phyloP scores from a whole-genome alignment of 2,797 vertebrate genomes.

The Danio choprae region DNA sequence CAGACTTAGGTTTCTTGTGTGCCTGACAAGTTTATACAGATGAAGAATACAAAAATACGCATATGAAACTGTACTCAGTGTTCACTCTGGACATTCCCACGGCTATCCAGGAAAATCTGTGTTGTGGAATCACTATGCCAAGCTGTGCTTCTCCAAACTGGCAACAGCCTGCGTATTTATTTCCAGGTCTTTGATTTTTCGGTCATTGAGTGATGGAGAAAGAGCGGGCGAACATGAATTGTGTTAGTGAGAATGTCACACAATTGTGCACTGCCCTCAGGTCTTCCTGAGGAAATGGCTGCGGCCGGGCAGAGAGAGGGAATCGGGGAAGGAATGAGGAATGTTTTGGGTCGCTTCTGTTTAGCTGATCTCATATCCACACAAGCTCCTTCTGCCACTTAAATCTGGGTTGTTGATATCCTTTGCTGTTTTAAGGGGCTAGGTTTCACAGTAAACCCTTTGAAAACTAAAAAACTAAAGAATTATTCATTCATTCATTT shows the following conservation, averaged over 20 bases:
- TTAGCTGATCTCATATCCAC: not conserved
- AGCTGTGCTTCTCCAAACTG: constrained; percentile 33
- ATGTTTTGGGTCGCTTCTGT: not conserved
- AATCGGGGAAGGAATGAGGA: constrained; percentile 6
- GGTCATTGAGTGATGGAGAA: constrained; percentile 66
- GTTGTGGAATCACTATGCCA: constrained; percentile 13
- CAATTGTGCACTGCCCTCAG: constrained; percentile 38
- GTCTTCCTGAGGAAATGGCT: constrained; percentile 51
- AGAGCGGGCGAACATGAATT: constrained; percentile 21
- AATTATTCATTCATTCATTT: too few relatives aligned
- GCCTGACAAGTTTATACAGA: too few relatives aligned
- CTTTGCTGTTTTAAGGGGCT: not conserved
- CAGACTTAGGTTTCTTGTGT: too few relatives aligned
- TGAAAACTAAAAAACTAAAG: constrained; percentile 14
- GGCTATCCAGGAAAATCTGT: constrained; percentile 16
- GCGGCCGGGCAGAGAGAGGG: constrained; percentile 23
- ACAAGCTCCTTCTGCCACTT: not conserved
- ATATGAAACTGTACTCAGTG: too few relatives aligned
- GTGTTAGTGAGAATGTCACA: constrained; percentile 40
- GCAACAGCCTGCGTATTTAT: not conserved
- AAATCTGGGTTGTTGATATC: constrained; percentile 9
- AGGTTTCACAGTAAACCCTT: not conserved
- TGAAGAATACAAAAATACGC: too few relatives aligned
- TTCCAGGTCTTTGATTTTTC: constrained; percentile 36
- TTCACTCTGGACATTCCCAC: constrained; percentile 10